Evolutionary conservation across 2,888 invertebrate species (phyloP), one percentile per base, ranked within the genome.

Genomic region (Keiferia lycopersicella): DNA sequence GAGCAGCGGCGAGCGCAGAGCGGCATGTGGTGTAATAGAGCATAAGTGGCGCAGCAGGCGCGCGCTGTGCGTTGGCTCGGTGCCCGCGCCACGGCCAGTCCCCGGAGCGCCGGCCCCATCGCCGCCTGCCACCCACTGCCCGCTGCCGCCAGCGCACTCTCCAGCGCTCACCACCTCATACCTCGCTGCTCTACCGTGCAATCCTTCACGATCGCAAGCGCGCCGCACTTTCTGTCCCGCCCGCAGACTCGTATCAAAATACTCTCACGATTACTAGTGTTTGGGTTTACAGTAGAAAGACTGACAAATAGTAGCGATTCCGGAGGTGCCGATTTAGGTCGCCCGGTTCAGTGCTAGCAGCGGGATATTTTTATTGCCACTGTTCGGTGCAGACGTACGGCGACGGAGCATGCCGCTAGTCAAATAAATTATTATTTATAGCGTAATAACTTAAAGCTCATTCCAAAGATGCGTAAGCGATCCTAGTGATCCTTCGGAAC

Each of bases 331-430:
- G 84, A 91, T 88, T 82, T 90, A 88, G 91, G 91, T 91, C 91
- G 89, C 90, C 91, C 91, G 91, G 91, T 83, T 84, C 86, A 78
- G 82, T 79, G 84, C 86, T 86, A 83, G 87, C 86, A 86, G 87
- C 83, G 88, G 83, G 90, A 88, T 91, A 91, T 91, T 91, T 91
- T 91, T 91, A 91, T 88, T 87, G 81, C 86, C 82, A 83, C 86
- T 81, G 84, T 86, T 83, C 80, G 83, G 83, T 85, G 86, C 84
- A 87, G 84, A 87, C 86, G 84, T 79, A 81, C 83, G 81, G 79
- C 83, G 81, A 79, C 78, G 78, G 84, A 83, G 80, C 84, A 80
- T 82, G 82, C 79, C 77, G 81, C 82, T 81, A 80, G 82, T 82
- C 83, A 81, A 84, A 84, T 83, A 80, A 82, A 83, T 84, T 84